phyloP scores from a whole-genome alignment of 2,113 vertebrate species.

The Chrysochloris asiatica region DNA sequence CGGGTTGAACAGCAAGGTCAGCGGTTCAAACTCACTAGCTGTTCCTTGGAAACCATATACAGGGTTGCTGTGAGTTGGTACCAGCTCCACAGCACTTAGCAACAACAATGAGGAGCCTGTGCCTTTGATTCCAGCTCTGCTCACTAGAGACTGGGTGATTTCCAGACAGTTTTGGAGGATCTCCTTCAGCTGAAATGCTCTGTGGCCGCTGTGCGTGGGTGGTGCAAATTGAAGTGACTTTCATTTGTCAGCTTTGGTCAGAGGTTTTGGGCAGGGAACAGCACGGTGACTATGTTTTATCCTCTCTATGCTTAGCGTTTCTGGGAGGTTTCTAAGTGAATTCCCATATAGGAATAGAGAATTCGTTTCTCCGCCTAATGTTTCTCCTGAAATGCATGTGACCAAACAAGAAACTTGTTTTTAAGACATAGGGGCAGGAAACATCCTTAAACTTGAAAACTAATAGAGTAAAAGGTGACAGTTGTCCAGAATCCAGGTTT shows the following conservation, averaged over 20 bases:
- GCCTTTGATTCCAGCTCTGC: neutral
- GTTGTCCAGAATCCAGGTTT: neutral
- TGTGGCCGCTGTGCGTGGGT: neutral
- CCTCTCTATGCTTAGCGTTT: neutral
- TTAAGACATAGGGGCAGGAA: neutral
- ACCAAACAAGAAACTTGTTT: neutral
- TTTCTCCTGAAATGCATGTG: neutral
- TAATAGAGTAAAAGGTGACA: neutral
- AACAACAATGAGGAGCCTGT: neutral
- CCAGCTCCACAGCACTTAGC: no score
- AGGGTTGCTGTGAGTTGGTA: no score
- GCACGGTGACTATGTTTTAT: neutral
- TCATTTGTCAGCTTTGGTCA: no score
- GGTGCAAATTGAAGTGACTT: no score
- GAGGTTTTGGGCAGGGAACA: neutral
- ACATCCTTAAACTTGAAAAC: slow-evolving; percentile 11
- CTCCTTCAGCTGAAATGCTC: neutral
- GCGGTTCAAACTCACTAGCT: no score
- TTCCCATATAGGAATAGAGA: slow-evolving; percentile 10
- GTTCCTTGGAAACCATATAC: no score
- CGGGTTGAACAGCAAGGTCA: no score
- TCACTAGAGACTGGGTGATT: neutral
- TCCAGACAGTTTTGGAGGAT: neutral
- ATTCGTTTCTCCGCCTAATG: neutral
- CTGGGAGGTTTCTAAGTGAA: slow-evolving; percentile 3